Evolutionary conservation across 2,797 vertebrate species (phyloP).

Genomic region (Cryptoprocta ferox): DNA sequence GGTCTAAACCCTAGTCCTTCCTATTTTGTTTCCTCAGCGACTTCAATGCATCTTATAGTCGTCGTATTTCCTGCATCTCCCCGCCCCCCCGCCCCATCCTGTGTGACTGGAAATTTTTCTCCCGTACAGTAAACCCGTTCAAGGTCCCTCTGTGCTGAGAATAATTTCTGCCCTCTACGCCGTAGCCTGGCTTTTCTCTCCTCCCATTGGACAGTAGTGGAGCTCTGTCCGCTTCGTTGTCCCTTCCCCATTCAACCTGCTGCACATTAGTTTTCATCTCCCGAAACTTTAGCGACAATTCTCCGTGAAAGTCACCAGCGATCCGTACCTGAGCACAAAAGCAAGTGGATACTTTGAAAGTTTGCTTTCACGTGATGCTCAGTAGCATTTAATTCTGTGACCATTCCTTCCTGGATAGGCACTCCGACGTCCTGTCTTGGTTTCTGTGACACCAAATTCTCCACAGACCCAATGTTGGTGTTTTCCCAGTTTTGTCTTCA

Average conservation of each 20-base stretch:
- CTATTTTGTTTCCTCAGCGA: not conserved
- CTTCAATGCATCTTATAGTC: not conserved
- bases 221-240: not conserved
- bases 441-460: slow-evolving; percentile 17
- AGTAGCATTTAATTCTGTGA: not conserved
- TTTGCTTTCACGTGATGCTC: not conserved
- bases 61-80: not conserved
- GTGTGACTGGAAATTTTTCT: not conserved
- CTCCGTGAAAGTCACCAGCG: not conserved
- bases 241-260: not conserved
- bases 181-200: not conserved
- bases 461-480: not conserved
- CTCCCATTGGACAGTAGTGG: not conserved
- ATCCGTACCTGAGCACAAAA: not conserved
- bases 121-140: not conserved
- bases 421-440: slow-evolving; percentile 29
- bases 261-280: not conserved
- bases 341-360: not conserved
- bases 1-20: not conserved
- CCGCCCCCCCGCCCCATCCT: not conserved
- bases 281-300: slow-evolving; percentile 4
- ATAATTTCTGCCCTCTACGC: not conserved
- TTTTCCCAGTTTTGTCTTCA: slow-evolving; percentile 21
- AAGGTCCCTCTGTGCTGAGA: not conserved
- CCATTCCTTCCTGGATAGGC: not conserved